Percentiles rank a stretch among this genome's conserved stretches.
Conservation (phyloP, 1,140 invertebrate genomes). For the Neuroterus valhalla region DNA sequence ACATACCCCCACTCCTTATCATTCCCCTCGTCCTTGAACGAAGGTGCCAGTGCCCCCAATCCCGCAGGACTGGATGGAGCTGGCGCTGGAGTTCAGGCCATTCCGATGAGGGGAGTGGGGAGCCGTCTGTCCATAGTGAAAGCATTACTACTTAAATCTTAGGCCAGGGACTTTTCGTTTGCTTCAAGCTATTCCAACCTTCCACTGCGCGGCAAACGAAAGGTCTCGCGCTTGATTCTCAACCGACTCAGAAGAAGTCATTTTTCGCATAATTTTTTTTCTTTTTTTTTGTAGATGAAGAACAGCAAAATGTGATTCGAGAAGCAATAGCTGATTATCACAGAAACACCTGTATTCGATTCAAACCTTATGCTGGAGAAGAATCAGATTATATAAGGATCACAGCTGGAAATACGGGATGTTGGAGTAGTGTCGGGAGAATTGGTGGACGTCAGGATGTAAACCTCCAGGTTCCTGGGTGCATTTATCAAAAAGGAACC, state of each 20-base stretch:
- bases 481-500: slow-evolving; percentile 83
- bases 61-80: too few species aligned
- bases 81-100: too few species aligned
- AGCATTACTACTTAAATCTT: too few species aligned
- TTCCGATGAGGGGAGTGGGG: too few species aligned
- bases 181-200: too few species aligned
- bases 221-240: too few species aligned
- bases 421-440: slow-evolving; percentile 87
- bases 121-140: too few species aligned
- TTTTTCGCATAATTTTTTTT: neutral
- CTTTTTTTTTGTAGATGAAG: slow-evolving; percentile 58
- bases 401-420: slow-evolving; percentile 81
- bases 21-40: too few species aligned
- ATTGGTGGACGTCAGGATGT: slow-evolving; percentile 83
- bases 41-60: too few species aligned
- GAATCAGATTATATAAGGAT: slow-evolving; percentile 83
- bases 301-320: slow-evolving; percentile 76
- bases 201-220: too few species aligned
- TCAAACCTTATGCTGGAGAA: slow-evolving; percentile 77
- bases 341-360: slow-evolving; percentile 84
- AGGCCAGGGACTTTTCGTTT: too few species aligned
- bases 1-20: too few species aligned
- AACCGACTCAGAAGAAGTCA: neutral
- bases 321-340: slow-evolving; percentile 82
- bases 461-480: slow-evolving; percentile 84